Evolutionary conservation across 1,140 invertebrate species (phyloP).

Genomic region (Diachasmimorpha longicaudata): DNA sequence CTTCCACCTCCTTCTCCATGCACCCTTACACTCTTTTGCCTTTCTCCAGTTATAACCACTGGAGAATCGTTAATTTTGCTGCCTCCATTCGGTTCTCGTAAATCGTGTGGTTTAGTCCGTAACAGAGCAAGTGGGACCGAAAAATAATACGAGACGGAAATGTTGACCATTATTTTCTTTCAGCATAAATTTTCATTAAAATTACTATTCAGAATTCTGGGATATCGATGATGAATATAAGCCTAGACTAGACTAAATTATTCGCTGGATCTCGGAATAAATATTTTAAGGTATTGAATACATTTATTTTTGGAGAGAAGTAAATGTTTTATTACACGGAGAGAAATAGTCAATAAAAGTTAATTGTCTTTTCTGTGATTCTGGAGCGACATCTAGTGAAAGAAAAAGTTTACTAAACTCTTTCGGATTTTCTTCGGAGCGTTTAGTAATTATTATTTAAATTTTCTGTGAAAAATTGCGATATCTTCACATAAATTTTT

Average conservation of each 20-base stretch:
- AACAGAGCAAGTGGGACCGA: slow-evolving; percentile 35
- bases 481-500: too few relatives aligned
- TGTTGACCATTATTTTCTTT: slow-evolving; percentile 36
- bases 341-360: too few relatives aligned
- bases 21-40: neutral
- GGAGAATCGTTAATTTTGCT: slow-evolving; percentile 64
- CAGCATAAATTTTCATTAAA: slow-evolving; percentile 43
- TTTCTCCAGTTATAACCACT: slow-evolving; percentile 24
- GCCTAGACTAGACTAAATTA: neutral
- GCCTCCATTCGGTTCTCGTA: slow-evolving; percentile 64
- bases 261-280: neutral
- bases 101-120: slow-evolving; percentile 44
- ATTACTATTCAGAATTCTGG: slow-evolving; percentile 38
- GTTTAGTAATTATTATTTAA: too few relatives aligned
- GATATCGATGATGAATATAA: neutral
- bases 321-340: too few relatives aligned
- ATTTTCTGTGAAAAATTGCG: too few relatives aligned
- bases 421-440: too few relatives aligned
- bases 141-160: slow-evolving; percentile 62
- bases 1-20: slow-evolving; percentile 31
- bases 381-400: too few relatives aligned
- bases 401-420: too few relatives aligned
- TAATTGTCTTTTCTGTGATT: too few relatives aligned
- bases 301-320: too few relatives aligned
- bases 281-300: too few relatives aligned